These are phyloP conservation scores for Agonopterix subpropinquella DNA, from an alignment of 2,888 invertebrate species.

Conservation along the genomic window DNA sequence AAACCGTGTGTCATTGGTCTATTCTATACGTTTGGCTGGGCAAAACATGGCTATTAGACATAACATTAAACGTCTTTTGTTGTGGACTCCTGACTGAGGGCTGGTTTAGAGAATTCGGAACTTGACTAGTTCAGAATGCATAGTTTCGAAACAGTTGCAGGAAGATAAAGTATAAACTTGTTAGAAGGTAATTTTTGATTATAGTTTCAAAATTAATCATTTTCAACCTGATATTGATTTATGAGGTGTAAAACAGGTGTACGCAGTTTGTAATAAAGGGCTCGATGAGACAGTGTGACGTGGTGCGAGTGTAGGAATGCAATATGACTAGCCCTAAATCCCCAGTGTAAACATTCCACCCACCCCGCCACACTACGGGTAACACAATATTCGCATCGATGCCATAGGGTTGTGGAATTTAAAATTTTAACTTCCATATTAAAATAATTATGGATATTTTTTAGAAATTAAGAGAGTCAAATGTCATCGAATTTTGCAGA, in stretches of 20 bases:
- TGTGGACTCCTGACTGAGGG: too few species aligned
- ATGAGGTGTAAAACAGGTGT: too few species aligned
- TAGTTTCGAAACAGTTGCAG: too few species aligned
- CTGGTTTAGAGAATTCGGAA: too few species aligned
- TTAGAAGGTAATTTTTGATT: too few species aligned
- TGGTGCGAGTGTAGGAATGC: constrained; percentile 51
- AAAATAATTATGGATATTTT: not conserved
- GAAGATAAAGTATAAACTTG: too few species aligned
- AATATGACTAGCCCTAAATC: constrained; percentile 57
- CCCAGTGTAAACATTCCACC: constrained; percentile 60
- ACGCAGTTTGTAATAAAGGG: constrained; percentile 21
- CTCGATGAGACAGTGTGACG: constrained; percentile 19
- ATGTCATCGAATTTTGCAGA: not conserved
- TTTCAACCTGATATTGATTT: too few species aligned
- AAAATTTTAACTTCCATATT: not conserved
- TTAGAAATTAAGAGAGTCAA: not conserved
- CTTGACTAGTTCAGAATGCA: too few species aligned
- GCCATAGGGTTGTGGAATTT: not conserved
- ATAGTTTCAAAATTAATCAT: too few species aligned
- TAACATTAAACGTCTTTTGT: constrained; percentile 8
- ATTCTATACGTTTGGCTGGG: not conserved
- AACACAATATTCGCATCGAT: constrained; percentile 42
- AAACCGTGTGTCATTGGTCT: not conserved
- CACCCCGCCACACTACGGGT: constrained; percentile 38
- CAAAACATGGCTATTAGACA: constrained; percentile 9